Evolutionary conservation across 1,140 invertebrate genomes (phyloP).

Genomic region (Melanaphis sacchari): DNA sequence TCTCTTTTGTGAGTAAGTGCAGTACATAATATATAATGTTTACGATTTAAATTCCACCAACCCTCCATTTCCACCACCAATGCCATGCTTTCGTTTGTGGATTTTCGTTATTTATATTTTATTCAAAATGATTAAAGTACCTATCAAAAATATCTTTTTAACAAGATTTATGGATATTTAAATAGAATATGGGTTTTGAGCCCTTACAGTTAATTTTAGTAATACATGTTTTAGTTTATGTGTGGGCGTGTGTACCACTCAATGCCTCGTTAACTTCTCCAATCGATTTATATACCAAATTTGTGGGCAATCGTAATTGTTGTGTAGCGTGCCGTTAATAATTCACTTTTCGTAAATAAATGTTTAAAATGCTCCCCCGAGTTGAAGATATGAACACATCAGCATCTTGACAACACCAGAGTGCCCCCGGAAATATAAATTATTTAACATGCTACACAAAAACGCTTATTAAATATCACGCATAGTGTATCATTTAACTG

Average conservation of each 20-base stretch:
- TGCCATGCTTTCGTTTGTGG: not conserved
- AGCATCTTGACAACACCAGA: not conserved
- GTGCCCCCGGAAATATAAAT: not conserved
- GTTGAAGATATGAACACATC: not conserved
- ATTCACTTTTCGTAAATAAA: not conserved
- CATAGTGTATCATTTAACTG: not conserved
- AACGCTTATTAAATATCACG: not conserved
- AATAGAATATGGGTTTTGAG: not conserved
- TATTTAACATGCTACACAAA: not conserved
- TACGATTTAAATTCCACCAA: not conserved
- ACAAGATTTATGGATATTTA: not conserved
- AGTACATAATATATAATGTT: not conserved
- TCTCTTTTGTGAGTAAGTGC: not conserved
- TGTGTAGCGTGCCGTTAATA: not conserved
- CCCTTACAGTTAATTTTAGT: not conserved
- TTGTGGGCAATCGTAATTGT: not conserved
- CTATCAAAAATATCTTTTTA: not conserved
- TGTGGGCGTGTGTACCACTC: not conserved
- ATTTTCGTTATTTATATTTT: not conserved
- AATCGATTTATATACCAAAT: not conserved
- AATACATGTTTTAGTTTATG: not conserved
- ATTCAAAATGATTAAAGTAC: constrained; percentile 9
- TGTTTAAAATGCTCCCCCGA: not conserved
- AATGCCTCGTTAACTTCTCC: not conserved
- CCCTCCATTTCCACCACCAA: too few relatives aligned